Evolutionary conservation across 1,140 invertebrate species (phyloP).

Genomic region (Listronotus bonariensis): DNA sequence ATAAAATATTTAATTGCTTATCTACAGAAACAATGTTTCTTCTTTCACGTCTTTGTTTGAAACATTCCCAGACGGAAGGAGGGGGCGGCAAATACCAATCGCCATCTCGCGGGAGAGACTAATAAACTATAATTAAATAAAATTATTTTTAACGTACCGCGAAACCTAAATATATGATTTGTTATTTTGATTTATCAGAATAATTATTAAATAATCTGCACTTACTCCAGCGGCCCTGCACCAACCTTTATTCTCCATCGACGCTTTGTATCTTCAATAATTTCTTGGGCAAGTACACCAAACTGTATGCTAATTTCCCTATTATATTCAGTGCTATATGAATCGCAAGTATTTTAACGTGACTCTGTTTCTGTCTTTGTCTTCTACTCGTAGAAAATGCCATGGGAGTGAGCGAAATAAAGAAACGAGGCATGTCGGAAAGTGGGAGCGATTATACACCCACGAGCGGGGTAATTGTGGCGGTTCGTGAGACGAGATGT

Average conservation of each 20-base stretch:
- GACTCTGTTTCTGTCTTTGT: not conserved
- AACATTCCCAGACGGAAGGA: not conserved
- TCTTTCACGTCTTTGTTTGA: too few species aligned
- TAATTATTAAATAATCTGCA: slow-evolving; percentile 57
- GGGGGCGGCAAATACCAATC: not conserved
- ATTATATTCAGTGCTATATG: slow-evolving; percentile 57
- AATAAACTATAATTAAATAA: slow-evolving; percentile 56
- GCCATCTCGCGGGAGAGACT: slow-evolving; percentile 29
- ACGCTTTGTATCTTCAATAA: slow-evolving; percentile 9
- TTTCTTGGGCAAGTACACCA: slow-evolving; percentile 34
- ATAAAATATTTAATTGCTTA: too few species aligned
- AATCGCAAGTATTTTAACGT: slow-evolving; percentile 10
- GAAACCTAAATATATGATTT: slow-evolving; percentile 53
- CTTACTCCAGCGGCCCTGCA: slow-evolving; percentile 47
- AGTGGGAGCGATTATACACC: slow-evolving; percentile 50
- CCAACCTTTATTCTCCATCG: not conserved
- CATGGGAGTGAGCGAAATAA: not conserved
- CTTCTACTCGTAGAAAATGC: not conserved
- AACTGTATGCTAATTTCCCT: slow-evolving; percentile 55
- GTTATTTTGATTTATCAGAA: slow-evolving; percentile 57
- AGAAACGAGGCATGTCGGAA: slow-evolving; percentile 24
- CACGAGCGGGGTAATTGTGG: slow-evolving; percentile 50
- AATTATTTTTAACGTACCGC: slow-evolving; percentile 54
- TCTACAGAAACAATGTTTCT: too few species aligned
- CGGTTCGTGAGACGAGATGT: slow-evolving; percentile 50